Evolutionary conservation across 2,113 vertebrate genomes (phyloP), one percentile per base, ranked within the genome.

Genomic region (Microtus oregoni): DNA sequence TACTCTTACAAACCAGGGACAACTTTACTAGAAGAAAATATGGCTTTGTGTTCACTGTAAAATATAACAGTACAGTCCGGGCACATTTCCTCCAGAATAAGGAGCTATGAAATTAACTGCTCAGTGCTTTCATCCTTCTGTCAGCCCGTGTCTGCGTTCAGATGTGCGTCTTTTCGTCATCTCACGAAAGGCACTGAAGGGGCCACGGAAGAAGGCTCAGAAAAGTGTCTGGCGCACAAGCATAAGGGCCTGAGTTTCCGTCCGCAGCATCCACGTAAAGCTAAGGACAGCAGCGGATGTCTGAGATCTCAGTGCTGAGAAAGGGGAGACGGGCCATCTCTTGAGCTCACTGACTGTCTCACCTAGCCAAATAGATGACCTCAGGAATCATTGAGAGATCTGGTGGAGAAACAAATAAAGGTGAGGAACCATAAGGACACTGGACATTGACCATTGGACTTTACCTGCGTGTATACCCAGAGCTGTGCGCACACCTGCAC

Each of bases 11-110:
- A 92, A 91, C 85, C 72, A 82, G 65, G 28, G 63, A 92, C 79
- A 92, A 58, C 86, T 95, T 92, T 92, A 88, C 15, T 58, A 41
- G 61, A 89, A 90, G 95, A 94, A 96, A 93, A 55, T 86, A 72
- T 83, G 82, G 72, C 28, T 72, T 28, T 78, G 61, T 90, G 19
- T 90, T 92, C 41, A 47, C 41, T 87, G 92, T 86, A 94, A 90
- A 86, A 82, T n/a, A 75, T 44, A 58, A 70, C 52, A 89, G 89
- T 86, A 91, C 22, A 94, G 75, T 65, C 63, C 70, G 93, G 52
- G 38, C 90, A 35, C 92, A 88, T 92, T 93, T 88, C 41, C 50
- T 96, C 79, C n/a, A 92, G 93, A 92, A 96, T 86, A 92, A 81
- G 47, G 92, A 97, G 14, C 50, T 93, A 28, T 87, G 68, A 96